Evolutionary conservation across 2,888 invertebrate genomes (phyloP).

Genomic region (Tipula helvola): DNA sequence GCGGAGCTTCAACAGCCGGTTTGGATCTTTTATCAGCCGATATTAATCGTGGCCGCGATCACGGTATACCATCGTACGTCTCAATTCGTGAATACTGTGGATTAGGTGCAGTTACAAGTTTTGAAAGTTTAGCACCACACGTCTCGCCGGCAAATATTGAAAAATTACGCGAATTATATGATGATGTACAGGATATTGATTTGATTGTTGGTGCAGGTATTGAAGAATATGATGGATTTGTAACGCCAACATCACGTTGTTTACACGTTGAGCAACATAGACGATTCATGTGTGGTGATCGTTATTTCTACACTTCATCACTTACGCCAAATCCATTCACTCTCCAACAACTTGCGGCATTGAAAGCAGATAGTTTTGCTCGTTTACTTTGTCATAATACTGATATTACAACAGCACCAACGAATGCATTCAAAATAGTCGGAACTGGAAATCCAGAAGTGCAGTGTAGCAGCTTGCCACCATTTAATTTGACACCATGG

Average conservation of each 20-base stretch:
- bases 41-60: constrained; percentile 59
- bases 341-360: constrained; percentile 42
- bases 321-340: constrained; percentile 8
- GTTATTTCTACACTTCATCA: constrained; percentile 53
- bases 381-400: constrained; percentile 54
- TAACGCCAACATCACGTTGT: constrained; percentile 56
- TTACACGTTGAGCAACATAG: constrained; percentile 62
- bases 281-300: constrained; percentile 49
- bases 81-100: constrained; percentile 60
- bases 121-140: constrained; percentile 46
- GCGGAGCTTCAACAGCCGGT: constrained; percentile 29
- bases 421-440: constrained; percentile 6
- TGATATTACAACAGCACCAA: constrained; percentile 40
- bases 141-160: constrained; percentile 42
- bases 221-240: constrained; percentile 49
- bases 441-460: background rate
- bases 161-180: constrained; percentile 30
- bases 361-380: constrained; percentile 48
- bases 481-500: background rate
- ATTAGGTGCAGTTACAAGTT: constrained; percentile 42
- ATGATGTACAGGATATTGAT: constrained; percentile 48
- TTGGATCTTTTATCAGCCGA: constrained; percentile 57
- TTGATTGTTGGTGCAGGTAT: constrained; percentile 60
- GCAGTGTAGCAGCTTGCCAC: background rate
- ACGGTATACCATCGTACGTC: constrained; percentile 56